Conservation (phyloP, 2,113 vertebrate species). For the Pygoscelis adeliae region DNA sequence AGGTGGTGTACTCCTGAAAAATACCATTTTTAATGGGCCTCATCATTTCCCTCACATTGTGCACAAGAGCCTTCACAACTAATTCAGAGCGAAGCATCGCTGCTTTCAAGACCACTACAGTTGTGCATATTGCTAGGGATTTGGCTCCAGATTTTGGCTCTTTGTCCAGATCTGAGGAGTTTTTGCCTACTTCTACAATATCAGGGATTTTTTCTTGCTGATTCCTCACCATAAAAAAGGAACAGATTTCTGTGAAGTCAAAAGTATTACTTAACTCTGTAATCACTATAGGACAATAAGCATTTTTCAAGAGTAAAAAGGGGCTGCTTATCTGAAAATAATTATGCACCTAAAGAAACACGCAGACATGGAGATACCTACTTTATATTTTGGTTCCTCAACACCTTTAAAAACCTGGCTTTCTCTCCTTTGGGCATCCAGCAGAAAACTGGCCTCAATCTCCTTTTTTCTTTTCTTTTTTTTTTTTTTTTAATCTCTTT, state of each 20-base stretch:
- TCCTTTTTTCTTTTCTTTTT: neutral
- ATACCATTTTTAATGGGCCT: neutral
- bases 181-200: neutral
- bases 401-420: neutral
- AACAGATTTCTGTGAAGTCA: slow-evolving; percentile 4
- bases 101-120: neutral
- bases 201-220: neutral
- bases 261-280: neutral
- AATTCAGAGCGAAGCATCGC: neutral
- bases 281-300: neutral
- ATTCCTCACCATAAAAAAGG: neutral
- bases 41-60: accelerated
- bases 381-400: neutral
- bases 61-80: neutral
- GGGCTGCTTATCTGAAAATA: neutral
- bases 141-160: neutral
- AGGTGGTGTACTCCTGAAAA: neutral
- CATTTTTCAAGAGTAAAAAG: neutral
- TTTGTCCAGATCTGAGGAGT: neutral
- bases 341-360: neutral
- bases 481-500: neutral
- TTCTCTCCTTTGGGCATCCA: neutral
- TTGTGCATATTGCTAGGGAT: neutral
- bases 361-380: neutral
- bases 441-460: neutral